Evolutionary conservation across 1,140 invertebrate genomes (phyloP), one percentile per base, ranked within the genome.

Genomic region (Macrobrachium nipponense): DNA sequence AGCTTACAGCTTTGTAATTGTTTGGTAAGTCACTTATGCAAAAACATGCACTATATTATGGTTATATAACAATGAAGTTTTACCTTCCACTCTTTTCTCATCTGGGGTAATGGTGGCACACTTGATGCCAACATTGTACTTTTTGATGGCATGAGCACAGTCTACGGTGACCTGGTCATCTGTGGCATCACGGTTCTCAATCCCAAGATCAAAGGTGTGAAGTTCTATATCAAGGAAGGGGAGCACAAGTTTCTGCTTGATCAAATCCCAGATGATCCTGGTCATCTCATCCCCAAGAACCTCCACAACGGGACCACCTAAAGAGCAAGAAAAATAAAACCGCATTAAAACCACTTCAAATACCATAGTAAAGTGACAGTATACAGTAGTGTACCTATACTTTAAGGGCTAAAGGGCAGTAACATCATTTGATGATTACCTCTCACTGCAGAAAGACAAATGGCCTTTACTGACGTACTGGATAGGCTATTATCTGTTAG

Each of bases 251-350:
- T 99, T 99, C 75, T 99, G 93, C 92, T 99, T 99, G 87, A 99
- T 99, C 11, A 96, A 93, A 90, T 99, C 97, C 98, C 98, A 99
- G 89, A 99, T 99, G 87, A 99, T 97, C 89, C 98, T 95, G 81
- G 98, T 99, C 98, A 99, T 99, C 92, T 99, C 98, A 94, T 99
- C 98, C 43, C 98, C 98, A 80, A 99, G 94, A 89, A 99, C 94
- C 91, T 99, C 98, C 72, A 98, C 97, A 89, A 98, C 96, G 60
- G 97, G 95, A 90, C 93, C 93, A 88, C 92, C 92, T 92, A 89
- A n/a, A 27, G 64, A 20, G 12, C 18, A 66, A 66, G 64, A 66
- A 20, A n/a, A 66, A 20, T 27, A 20, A n/a, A 7, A 36, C 27
- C 27, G 1, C 27, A 27, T 20, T 66, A 66, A 2, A 66, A 8